phyloP scores from a whole-genome alignment of 2,797 vertebrate species.

The Hippocampus kuda region DNA sequence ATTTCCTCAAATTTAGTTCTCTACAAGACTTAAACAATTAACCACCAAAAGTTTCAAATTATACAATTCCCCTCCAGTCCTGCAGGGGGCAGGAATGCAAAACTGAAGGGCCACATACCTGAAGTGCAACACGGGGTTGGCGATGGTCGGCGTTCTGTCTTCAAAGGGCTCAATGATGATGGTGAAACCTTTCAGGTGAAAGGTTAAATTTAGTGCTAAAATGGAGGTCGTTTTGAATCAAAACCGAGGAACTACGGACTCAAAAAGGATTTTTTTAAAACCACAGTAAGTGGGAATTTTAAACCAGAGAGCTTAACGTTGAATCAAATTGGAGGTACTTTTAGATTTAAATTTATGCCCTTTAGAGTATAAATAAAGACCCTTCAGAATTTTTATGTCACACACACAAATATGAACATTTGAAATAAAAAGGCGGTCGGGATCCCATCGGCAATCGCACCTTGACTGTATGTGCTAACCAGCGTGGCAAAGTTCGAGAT shows the following conservation, averaged over 20 bases:
- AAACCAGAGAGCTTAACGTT: no score
- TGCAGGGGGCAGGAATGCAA: no score
- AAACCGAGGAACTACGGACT: no score
- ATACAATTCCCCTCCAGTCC: not conserved
- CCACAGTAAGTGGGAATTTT: no score
- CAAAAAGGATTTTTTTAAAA: no score
- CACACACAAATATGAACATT: not conserved
- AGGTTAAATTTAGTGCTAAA: not conserved
- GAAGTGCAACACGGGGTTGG: slow-evolving; percentile 87
- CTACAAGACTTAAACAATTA: not conserved
- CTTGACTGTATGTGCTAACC: slow-evolving; percentile 93
- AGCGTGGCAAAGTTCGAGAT: slow-evolving; percentile 88
- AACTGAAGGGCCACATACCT: slow-evolving; percentile 59
- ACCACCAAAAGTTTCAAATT: not conserved
- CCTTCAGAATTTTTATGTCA: no score
- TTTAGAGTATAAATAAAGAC: no score
- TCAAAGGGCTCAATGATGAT: slow-evolving; percentile 93
- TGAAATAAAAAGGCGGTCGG: not conserved
- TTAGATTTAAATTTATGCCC: no score
- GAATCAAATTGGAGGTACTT: no score
- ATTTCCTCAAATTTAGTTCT: not conserved
- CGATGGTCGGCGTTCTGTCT: slow-evolving; percentile 81
- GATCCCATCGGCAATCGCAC: slow-evolving; percentile 39
- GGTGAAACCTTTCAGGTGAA: slow-evolving; percentile 71
- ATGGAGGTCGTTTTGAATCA: no score